A percentile compares a stretch with the other conserved stretches of the same genome.
Evolutionary conservation across 2,888 invertebrate species (phyloP).

Genomic region (Kuschelorhynchus macadamiae): DNA sequence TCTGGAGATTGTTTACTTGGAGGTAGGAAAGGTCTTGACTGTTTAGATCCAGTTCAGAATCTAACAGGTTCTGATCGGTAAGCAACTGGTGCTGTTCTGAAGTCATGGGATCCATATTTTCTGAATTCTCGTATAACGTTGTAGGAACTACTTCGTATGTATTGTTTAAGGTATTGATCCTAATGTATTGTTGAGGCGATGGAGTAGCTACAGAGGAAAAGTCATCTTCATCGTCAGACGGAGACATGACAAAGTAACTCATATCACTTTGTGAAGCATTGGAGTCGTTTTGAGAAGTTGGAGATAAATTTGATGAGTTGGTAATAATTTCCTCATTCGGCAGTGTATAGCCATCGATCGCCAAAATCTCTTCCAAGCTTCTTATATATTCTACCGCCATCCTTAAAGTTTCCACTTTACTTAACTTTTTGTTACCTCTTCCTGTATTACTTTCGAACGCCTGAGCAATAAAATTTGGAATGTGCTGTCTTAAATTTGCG

Average conservation of each 20-base stretch:
- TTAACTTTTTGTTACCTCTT: conserved; percentile 81
- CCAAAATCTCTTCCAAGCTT: conserved; percentile 82
- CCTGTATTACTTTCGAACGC: conserved; percentile 77
- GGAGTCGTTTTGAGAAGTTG: conserved; percentile 39
- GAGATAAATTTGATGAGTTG: conserved; percentile 63
- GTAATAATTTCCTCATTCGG: conserved; percentile 45
- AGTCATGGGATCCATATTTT: conserved; percentile 68
- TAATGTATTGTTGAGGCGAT: conserved; percentile 73
- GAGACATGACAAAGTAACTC: conserved; percentile 60
- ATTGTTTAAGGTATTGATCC: conserved; percentile 74
- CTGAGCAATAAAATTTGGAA: conserved; percentile 85
- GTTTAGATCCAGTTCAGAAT: conserved; percentile 71
- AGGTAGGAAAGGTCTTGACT: conserved; percentile 72
- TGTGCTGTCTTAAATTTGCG: conserved; percentile 88
- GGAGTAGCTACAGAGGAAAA: conserved; percentile 69
- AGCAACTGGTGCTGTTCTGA: conserved; percentile 69
- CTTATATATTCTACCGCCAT: conserved; percentile 94
- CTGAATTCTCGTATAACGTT: conserved; percentile 75
- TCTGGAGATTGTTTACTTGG: conserved; percentile 54
- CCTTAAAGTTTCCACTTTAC: conserved; percentile 89
- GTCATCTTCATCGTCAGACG: conserved; percentile 71
- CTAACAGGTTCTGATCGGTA: conserved; percentile 69
- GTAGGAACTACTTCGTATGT: conserved; percentile 76
- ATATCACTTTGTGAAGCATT: conserved; percentile 23
- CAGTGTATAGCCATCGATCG: conserved; percentile 74